Conservation (phyloP, 2,888 invertebrate species). For the Epicampocera succincta region DNA sequence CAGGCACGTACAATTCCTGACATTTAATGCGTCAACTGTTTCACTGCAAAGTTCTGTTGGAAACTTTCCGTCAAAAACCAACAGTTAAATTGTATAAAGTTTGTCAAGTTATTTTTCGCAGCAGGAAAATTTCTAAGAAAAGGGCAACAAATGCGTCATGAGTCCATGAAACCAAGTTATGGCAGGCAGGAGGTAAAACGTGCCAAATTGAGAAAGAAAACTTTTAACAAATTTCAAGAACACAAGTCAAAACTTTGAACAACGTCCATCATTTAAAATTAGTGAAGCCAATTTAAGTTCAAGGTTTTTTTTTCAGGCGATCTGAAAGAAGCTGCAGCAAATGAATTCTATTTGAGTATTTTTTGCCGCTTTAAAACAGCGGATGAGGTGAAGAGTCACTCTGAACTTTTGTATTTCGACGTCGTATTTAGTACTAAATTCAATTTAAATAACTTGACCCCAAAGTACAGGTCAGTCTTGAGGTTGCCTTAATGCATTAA, state of each 20-base stretch:
- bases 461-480: background rate
- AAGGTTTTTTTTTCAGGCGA: too few species aligned
- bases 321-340: too few species aligned
- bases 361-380: too few species aligned
- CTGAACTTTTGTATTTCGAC: too few species aligned
- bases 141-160: slow-evolving; percentile 39
- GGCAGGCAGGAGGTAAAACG: background rate
- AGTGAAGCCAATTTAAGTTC: background rate
- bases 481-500: background rate
- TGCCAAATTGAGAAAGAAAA: slow-evolving; percentile 7
- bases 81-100: slow-evolving; percentile 10
- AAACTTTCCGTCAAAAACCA: slow-evolving; percentile 14
- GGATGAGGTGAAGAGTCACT: too few species aligned
- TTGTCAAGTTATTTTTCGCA: background rate
- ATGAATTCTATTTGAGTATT: too few species aligned
- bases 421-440: too few species aligned
- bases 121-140: background rate
- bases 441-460: too few species aligned
- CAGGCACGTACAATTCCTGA: background rate
- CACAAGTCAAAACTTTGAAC: background rate
- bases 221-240: background rate
- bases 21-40: slow-evolving; percentile 43
- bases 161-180: slow-evolving; percentile 19
- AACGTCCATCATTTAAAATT: slow-evolving; percentile 24
- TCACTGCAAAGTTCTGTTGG: slow-evolving; percentile 36